Evolutionary conservation across 2,888 invertebrate species (phyloP), one percentile per base, ranked within the genome.

Genomic region (Plebejus anna): DNA sequence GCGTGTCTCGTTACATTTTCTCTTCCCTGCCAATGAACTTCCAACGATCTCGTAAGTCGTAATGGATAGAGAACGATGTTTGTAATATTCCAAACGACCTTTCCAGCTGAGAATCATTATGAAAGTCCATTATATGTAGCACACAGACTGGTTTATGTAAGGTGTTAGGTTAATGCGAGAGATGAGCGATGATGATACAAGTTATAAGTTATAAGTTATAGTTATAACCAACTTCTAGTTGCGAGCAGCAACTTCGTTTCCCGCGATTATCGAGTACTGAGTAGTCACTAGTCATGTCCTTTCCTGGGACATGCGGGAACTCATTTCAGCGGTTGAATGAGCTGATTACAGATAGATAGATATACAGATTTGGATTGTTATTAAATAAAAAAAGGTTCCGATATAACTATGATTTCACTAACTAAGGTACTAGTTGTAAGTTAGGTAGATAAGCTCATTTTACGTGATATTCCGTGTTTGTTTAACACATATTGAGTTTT

Each of bases 11-110:
- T 72, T 55, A 51, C 32, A 73, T 73, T 73, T 73, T 73, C 73
- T 73, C 73, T 32, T 73, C 73, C 16, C 73, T 73, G 73, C 73
- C 73, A 78, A 77, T 76, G 77, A 77, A 75, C 75, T 70, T 72
- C 75, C 79, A 83, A 82, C 82, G 82, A 79, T 82, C 66, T 81
- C 79, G 82, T 82, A 83, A 83, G 81, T 81, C 79, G 82, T 82
- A 83, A 83, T 81, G 83, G 83, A 81, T 82, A 82, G 66, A 36
- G 66, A 66, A 66, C 66, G 66, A 81, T 76, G 77, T 75, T 13
- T 51, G 73, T 73, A 73, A 73, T 73, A 73, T 72, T 51, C 11
- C 28, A 73, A 72, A 73, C 55, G 51, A 73, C 73, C 73, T 55
- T 32, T 73, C 66, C 66, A 66, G 66, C 66, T 11, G 51, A 55